Evolutionary conservation across 2,888 invertebrate genomes (phyloP).

Genomic region (Oscheius myriophilus): DNA sequence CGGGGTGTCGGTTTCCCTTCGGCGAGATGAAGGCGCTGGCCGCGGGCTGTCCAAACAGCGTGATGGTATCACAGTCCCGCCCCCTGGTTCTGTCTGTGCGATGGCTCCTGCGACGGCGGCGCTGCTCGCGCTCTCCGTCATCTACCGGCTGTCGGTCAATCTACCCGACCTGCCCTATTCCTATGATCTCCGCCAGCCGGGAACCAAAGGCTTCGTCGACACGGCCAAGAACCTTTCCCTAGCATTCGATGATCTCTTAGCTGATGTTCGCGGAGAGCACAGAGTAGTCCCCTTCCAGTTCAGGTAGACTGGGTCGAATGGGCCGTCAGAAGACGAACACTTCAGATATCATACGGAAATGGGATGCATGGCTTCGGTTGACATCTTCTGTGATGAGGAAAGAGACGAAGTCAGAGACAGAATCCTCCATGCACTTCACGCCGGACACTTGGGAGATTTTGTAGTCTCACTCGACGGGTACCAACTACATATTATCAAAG

Average conservation of each 20-base stretch:
- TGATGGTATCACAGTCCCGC: conserved; percentile 26
- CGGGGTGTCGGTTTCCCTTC: too few relatives aligned
- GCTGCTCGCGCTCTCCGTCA: conserved; percentile 54
- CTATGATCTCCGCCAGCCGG: conserved; percentile 49
- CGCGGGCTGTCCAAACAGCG: conserved; percentile 29
- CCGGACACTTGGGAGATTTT: conserved; percentile 56
- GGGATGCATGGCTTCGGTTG: conserved; percentile 62
- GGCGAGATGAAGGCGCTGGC: background rate
- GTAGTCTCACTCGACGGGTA: conserved; percentile 65
- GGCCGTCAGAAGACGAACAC: background rate
- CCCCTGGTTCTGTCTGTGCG: conserved; percentile 31
- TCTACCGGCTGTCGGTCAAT: conserved; percentile 66
- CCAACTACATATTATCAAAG: conserved; percentile 62
- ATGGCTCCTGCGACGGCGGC: conserved; percentile 53
- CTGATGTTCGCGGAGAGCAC: conserved; percentile 51
- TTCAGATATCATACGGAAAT: conserved; percentile 64
- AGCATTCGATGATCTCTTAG: conserved; percentile 51
- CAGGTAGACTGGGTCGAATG: conserved; percentile 42
- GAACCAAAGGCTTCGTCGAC: conserved; percentile 52
- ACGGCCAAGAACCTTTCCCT: conserved; percentile 47
- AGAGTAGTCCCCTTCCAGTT: conserved; percentile 55
- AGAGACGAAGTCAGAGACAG: conserved; percentile 49
- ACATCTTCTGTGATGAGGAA: conserved; percentile 56
- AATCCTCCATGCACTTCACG: conserved; percentile 51
- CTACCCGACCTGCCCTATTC: conserved; percentile 68